phyloP scores from a whole-genome alignment of 2,113 vertebrate species.

The Steatornis caripensis region DNA sequence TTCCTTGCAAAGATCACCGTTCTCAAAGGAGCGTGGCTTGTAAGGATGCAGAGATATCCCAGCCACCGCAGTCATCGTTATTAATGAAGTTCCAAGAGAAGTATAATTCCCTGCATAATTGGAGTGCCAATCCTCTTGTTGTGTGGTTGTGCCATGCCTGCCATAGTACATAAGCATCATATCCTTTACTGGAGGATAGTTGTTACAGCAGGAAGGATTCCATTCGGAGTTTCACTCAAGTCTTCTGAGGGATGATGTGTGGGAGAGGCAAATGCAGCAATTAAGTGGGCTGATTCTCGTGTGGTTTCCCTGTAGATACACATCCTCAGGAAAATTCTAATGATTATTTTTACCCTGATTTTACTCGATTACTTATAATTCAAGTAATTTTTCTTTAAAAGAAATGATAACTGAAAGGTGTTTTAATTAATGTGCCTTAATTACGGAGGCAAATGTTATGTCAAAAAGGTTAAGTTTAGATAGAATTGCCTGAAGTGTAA shows the following conservation, averaged over 20 bases:
- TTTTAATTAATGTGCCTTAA: neutral
- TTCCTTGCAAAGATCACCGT: neutral
- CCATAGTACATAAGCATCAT: neutral
- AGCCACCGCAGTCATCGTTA: accelerated
- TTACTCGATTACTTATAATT: neutral
- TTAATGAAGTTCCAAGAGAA: neutral
- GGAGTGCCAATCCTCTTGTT: neutral
- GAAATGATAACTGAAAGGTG: neutral
- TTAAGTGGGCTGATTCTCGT: neutral
- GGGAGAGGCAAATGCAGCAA: neutral
- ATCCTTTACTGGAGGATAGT: neutral
- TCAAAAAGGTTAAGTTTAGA: neutral
- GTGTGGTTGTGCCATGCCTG: neutral
- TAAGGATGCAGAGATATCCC: neutral
- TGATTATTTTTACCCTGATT: neutral
- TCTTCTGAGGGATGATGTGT: neutral
- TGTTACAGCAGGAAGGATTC: neutral
- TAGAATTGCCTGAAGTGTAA: neutral
- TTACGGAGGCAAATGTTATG: neutral
- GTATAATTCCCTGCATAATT: neutral
- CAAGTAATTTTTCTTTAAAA: neutral
- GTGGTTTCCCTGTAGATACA: neutral
- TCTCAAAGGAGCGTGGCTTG: neutral
- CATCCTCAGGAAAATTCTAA: neutral
- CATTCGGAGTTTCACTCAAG: neutral